Conservation (phyloP, 2,888 invertebrate genomes). For the Dicyrtomina minuta region DNA sequence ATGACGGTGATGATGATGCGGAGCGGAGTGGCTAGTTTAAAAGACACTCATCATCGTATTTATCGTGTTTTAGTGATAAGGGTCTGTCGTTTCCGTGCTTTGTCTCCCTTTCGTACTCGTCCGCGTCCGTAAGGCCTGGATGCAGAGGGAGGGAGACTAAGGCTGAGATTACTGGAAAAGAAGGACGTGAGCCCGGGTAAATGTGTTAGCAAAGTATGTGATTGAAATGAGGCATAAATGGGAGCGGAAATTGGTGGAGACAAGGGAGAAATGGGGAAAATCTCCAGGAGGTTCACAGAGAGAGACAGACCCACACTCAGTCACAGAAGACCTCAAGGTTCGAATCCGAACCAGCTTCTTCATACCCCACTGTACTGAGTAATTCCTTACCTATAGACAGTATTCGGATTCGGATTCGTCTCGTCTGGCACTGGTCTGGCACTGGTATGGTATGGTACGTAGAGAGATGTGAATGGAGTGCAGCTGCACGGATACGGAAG, state of each 20-base stretch:
- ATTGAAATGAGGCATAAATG: slow-evolving; percentile 23
- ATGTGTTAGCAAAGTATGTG: slow-evolving; percentile 21
- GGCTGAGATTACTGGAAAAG: background rate
- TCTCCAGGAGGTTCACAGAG: slow-evolving; percentile 19
- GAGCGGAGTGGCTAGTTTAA: background rate
- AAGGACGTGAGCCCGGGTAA: slow-evolving; percentile 2
- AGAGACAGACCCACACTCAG: background rate
- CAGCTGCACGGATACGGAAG: too few relatives aligned
- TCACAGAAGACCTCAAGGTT: too few relatives aligned
- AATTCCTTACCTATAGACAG: too few relatives aligned
- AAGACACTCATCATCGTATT: slow-evolving; percentile 2
- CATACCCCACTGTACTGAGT: too few relatives aligned
- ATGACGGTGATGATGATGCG: background rate
- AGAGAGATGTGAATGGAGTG: too few relatives aligned
- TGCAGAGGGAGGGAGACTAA: background rate
- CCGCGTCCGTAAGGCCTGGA: background rate
- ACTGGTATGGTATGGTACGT: too few relatives aligned
- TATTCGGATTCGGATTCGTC: too few relatives aligned
- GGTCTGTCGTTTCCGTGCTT: background rate
- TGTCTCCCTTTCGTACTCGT: background rate
- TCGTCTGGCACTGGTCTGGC: too few relatives aligned
- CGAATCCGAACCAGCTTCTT: too few relatives aligned
- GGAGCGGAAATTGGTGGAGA: slow-evolving; percentile 26
- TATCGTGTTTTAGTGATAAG: background rate
- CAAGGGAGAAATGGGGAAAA: slow-evolving; percentile 13